Evolutionary conservation across 2,797 vertebrate species (phyloP).

Genomic region (Emydoidea blandingii): DNA sequence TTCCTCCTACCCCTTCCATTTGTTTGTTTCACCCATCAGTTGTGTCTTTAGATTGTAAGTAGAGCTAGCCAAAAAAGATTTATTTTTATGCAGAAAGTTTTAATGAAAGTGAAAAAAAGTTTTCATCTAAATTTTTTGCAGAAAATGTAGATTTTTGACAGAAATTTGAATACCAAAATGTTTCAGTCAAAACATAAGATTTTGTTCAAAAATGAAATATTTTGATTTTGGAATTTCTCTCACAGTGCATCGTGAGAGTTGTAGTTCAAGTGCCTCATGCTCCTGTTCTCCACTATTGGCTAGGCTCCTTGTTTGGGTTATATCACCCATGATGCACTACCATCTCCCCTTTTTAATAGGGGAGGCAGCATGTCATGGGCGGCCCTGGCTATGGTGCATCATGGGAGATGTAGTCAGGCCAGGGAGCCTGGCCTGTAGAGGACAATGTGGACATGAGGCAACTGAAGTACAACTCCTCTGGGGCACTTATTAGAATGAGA

Average conservation of each 20-base stretch:
- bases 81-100: neutral
- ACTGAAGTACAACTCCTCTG: neutral
- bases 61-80: neutral
- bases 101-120: neutral
- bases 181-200: neutral
- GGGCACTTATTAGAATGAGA: neutral
- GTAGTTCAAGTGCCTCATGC: neutral
- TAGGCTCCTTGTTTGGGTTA: neutral
- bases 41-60: neutral
- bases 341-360: neutral
- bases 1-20: neutral
- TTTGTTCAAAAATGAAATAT: neutral
- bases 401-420: neutral
- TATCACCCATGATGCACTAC: neutral
- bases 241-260: neutral
- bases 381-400: neutral
- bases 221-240: neutral
- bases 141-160: neutral
- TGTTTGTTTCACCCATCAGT: neutral
- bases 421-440: neutral
- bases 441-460: neutral
- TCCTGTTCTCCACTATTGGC: neutral
- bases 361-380: neutral
- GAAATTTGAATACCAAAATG: neutral
- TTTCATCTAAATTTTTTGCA: neutral